Evolutionary conservation across 1,140 invertebrate species (phyloP), one percentile per base, ranked within the genome.

Genomic region (Pseudachorutes palmiensis): DNA sequence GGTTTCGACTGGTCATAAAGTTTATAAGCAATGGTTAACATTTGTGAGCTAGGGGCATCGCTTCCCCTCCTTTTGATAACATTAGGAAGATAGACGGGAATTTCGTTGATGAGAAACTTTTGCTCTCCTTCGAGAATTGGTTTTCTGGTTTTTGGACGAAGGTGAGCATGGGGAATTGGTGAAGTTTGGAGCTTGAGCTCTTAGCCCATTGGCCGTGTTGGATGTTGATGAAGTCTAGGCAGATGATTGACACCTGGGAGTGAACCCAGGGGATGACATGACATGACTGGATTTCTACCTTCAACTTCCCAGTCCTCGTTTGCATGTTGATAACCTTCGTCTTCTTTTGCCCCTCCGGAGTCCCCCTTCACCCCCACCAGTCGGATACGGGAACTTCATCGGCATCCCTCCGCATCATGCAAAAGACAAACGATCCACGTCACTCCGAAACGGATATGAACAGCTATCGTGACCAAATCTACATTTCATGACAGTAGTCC

Each of bases 311-410:
- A 73, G 70, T 73, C 67, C 69, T 73, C 66, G 66, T 73, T 73
- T 70, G 72, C 72, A 73, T 73, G 72, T 73, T 73, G 69, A 70
- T 73, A 73, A 73, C 72, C 72, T 73, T 73, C 69, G 19, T 19
- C 36, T 45, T 19, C 36, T 19, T 9, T 45, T 14, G 51, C 12
- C 51, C 51, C 24, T 5, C 51, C 24, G 9, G 24, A 22, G 51
- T 24, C 12, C 51, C 12, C 51, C 24, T 55, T 14, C 12, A 9
- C 36, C 36, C 19, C 36, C 36, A 45, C 36, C 9, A 45, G 9
- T 19, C 36, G 9, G 19, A 45, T 45, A 55, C 24, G 51, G 5
- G 9, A 55, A 14, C 51, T 22, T 55, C 24, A 26, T 9, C 5
- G 24, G 51, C 5, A 24, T 22, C 24, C 51, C 51, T 12, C 24